Conservation (phyloP, 2,113 vertebrate species). For the Sturnira hondurensis region DNA sequence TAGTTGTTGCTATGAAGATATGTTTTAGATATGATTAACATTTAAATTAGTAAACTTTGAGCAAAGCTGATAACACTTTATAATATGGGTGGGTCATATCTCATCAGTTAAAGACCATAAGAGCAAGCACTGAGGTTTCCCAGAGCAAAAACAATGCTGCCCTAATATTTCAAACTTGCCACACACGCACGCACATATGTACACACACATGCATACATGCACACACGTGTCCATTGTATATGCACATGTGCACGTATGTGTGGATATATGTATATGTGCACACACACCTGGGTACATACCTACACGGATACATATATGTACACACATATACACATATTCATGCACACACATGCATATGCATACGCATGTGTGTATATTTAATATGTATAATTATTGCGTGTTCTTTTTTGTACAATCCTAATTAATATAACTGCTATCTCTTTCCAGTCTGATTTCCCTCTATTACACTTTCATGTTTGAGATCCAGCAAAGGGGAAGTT, state of each 20-base stretch:
- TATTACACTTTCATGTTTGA: conserved; percentile 6
- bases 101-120: background rate
- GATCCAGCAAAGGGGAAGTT: background rate
- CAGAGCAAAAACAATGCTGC: background rate
- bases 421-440: background rate
- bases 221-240: background rate
- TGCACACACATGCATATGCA: background rate
- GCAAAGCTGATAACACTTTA: background rate
- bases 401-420: background rate
- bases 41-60: background rate
- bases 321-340: background rate
- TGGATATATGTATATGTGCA: too few relatives aligned
- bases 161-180: background rate
- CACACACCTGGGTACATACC: too few relatives aligned
- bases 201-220: background rate
- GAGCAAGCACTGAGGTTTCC: background rate
- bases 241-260: too few relatives aligned
- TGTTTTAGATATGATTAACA: background rate
- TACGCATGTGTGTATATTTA: too few relatives aligned
- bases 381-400: background rate
- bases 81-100: background rate
- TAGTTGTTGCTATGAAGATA: background rate
- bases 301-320: too few relatives aligned
- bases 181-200: background rate
- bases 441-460: background rate